phyloP scores from a whole-genome alignment of 1,140 invertebrate genomes.

The Achroia grisella region DNA sequence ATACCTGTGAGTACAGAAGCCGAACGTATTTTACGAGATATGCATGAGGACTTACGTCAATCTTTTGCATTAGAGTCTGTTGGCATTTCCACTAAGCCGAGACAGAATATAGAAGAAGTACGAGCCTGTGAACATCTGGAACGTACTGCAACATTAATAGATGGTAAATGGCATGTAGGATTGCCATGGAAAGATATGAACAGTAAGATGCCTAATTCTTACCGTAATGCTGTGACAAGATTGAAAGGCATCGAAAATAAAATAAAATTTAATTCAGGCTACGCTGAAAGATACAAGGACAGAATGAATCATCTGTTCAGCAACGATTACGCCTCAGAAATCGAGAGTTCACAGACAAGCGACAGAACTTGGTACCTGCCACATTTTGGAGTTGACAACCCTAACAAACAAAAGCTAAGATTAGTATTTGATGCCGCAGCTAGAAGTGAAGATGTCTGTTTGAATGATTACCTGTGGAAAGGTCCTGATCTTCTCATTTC shows the following conservation, averaged over 20 bases:
- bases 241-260: conserved; percentile 5
- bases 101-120: conserved; percentile 10
- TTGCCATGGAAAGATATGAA: conserved; percentile 23
- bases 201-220: conserved; percentile 11
- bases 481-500: not conserved
- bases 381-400: not conserved
- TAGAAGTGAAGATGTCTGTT: not conserved
- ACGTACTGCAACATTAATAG: not conserved
- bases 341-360: not conserved
- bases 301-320: conserved; percentile 7
- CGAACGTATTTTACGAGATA: not conserved
- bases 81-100: conserved; percentile 7
- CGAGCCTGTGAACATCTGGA: conserved; percentile 6
- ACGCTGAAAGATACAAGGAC: conserved; percentile 1
- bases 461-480: not conserved
- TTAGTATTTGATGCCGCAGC: not conserved
- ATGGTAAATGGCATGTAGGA: conserved; percentile 18
- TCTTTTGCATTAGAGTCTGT: conserved; percentile 14
- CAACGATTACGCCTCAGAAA: conserved; percentile 5
- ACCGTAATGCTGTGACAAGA: conserved; percentile 4
- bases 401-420: not conserved
- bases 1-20: not conserved
- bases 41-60: not conserved
- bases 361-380: not conserved
- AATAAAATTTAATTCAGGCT: conserved; percentile 3